Evolutionary conservation across 1,140 invertebrate species (phyloP).

Genomic region (Phocides pigmalion): DNA sequence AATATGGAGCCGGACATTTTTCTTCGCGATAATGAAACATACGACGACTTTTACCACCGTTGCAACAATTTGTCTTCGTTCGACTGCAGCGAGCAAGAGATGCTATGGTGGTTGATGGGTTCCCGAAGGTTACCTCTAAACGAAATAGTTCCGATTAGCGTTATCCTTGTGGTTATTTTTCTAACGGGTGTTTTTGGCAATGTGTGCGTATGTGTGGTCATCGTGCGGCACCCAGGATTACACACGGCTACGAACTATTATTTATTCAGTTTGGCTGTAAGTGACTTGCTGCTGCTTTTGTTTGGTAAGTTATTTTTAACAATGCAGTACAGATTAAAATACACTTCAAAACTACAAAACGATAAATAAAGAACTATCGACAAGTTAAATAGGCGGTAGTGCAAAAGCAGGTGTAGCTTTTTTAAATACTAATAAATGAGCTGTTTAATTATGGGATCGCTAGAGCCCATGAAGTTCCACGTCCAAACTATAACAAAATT

Average conservation of each 20-base stretch:
- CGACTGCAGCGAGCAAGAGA: constrained; percentile 83
- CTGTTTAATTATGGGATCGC: too few species aligned
- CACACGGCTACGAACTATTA: constrained; percentile 96
- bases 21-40: constrained; percentile 68
- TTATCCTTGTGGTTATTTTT: constrained; percentile 92
- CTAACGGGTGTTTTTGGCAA: constrained; percentile 95
- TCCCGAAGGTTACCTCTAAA: constrained; percentile 80
- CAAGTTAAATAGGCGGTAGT: too few species aligned
- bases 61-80: constrained; percentile 75
- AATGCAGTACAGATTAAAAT: too few species aligned
- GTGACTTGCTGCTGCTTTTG: constrained; percentile 89
- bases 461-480: too few species aligned
- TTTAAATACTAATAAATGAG: too few species aligned
- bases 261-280: constrained; percentile 93
- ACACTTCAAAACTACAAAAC: too few species aligned
- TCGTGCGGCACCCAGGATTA: constrained; percentile 91
- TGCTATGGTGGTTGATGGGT: constrained; percentile 82
- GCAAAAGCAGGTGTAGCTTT: too few species aligned
- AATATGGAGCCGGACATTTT: constrained; percentile 60
- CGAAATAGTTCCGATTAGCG: constrained; percentile 86
- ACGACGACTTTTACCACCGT: constrained; percentile 68
- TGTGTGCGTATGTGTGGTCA: constrained; percentile 94
- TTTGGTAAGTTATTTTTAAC: constrained; percentile 85
- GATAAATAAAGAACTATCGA: too few species aligned
- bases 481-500: too few species aligned